These are phyloP conservation scores for Malacoctenus gilli DNA, from an alignment of 2,797 vertebrate genomes.

Conservation along the genomic window DNA sequence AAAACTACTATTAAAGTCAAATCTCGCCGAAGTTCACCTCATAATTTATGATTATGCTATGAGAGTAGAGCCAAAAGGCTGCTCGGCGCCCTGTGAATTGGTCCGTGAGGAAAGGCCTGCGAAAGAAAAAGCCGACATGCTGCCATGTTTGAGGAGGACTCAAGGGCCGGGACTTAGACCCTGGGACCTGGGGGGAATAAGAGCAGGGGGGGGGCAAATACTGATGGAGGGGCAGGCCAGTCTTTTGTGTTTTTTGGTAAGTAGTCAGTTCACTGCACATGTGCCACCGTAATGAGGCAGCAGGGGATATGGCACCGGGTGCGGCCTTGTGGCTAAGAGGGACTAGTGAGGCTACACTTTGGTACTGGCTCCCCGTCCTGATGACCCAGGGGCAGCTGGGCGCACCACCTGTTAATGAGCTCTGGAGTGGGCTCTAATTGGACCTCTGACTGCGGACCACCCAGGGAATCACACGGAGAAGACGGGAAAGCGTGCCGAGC, in stretches of 20 bases:
- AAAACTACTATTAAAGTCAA: conserved; percentile 14
- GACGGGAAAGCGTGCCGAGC: conserved; percentile 36
- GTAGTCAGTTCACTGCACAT: conserved; percentile 71
- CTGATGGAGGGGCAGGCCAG: conserved; percentile 6
- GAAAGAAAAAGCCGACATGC: conserved; percentile 23
- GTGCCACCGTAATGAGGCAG: conserved; percentile 78
- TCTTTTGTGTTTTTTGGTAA: conserved; percentile 63
- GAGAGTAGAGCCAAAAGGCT: conserved; percentile 19
- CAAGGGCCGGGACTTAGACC: conserved; percentile 12
- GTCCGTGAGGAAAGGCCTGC: conserved; percentile 30
- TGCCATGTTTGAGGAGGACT: conserved; percentile 41
- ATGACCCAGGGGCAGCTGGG: conserved; percentile 77
- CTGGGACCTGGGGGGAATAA: conserved; percentile 9
- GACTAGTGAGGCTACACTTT: conserved; percentile 44
- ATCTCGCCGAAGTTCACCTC: conserved; percentile 8
- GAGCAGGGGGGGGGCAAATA: too few species aligned
- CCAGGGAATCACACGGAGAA: conserved; percentile 50
- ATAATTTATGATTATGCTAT: conserved; percentile 11
- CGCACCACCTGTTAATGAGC: conserved; percentile 84
- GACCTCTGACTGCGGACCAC: conserved; percentile 64
- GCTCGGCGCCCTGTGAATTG: conserved; percentile 4
- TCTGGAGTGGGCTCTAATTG: conserved; percentile 79
- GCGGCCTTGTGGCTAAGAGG: conserved; percentile 21
- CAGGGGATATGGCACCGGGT: conserved; percentile 36
- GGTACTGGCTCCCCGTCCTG: conserved; percentile 59